These are phyloP conservation scores for Murina feae DNA, from an alignment of 2,113 vertebrate genomes.

Conservation along the genomic window DNA sequence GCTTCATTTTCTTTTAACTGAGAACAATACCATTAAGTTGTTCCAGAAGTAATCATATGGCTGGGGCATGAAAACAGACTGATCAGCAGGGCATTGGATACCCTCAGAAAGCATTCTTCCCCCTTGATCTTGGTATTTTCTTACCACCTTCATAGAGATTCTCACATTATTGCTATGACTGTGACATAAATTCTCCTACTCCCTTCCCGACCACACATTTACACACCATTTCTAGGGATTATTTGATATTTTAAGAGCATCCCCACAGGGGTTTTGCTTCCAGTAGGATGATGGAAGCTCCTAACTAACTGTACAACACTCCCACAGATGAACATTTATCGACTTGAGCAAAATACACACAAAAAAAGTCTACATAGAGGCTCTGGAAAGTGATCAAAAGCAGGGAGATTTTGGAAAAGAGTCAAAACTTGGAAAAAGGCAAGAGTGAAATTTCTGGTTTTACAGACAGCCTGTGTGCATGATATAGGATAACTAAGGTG, in stretches of 20 bases:
- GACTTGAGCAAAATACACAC: background rate
- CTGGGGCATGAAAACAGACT: background rate
- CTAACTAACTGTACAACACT: background rate
- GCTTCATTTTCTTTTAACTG: background rate
- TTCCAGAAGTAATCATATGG: background rate
- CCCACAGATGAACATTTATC: background rate
- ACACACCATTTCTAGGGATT: background rate
- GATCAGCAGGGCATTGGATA: background rate
- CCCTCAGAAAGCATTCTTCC: background rate
- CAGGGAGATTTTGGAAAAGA: background rate
- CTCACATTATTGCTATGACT: background rate
- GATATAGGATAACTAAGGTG: background rate
- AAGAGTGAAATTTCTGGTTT: background rate
- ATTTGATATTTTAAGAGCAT: background rate
- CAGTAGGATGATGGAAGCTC: background rate
- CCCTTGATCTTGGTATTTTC: background rate
- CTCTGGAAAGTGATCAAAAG: background rate
- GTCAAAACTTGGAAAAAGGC: background rate
- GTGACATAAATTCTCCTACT: background rate
- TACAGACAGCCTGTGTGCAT: background rate
- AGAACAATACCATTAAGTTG: background rate
- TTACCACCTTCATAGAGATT: background rate
- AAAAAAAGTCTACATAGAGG: background rate
- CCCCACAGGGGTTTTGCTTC: background rate
- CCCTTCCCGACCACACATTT: background rate